phyloP scores from a whole-genome alignment of 2,888 invertebrate genomes.

The Cheiracanthium punctorium region DNA sequence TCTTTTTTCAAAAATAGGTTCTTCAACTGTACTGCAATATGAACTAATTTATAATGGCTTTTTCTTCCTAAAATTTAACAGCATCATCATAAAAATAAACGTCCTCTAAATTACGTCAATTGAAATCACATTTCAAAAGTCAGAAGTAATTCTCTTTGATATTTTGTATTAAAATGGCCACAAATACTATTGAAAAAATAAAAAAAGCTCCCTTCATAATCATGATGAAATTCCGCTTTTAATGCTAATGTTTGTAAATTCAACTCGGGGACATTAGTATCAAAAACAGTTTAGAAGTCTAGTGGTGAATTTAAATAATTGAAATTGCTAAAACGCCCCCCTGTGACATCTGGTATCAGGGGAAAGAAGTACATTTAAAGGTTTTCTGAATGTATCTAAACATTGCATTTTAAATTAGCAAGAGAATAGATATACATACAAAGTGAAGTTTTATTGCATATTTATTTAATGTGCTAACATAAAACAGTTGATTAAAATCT shows the following conservation, averaged over 20 bases:
- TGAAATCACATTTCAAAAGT: too few relatives aligned
- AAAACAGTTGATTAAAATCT: neutral
- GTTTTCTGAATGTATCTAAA: neutral
- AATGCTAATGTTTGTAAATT: constrained; percentile 29
- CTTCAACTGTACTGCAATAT: too few relatives aligned
- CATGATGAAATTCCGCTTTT: constrained; percentile 1
- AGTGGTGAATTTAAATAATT: constrained; percentile 10
- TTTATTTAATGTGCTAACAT: neutral
- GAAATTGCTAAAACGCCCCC: neutral
- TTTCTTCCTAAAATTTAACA: too few relatives aligned
- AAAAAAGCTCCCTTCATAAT: neutral
- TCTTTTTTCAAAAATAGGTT: too few relatives aligned
- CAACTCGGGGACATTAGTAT: constrained; percentile 23
- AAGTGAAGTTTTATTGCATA: neutral
- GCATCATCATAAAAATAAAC: too few relatives aligned
- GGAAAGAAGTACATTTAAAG: neutral
- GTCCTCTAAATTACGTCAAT: too few relatives aligned
- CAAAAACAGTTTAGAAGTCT: constrained; percentile 25
- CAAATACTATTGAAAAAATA: neutral
- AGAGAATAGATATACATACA: neutral
- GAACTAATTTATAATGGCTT: too few relatives aligned
- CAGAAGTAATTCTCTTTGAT: too few relatives aligned
- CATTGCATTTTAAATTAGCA: constrained; percentile 1
- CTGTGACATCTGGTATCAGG: neutral
- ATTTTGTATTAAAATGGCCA: too few relatives aligned